Percentiles rank a stretch among this genome's conserved stretches.
Conservation (phyloP, 2,888 invertebrate species). For the Hipparchia semele region DNA sequence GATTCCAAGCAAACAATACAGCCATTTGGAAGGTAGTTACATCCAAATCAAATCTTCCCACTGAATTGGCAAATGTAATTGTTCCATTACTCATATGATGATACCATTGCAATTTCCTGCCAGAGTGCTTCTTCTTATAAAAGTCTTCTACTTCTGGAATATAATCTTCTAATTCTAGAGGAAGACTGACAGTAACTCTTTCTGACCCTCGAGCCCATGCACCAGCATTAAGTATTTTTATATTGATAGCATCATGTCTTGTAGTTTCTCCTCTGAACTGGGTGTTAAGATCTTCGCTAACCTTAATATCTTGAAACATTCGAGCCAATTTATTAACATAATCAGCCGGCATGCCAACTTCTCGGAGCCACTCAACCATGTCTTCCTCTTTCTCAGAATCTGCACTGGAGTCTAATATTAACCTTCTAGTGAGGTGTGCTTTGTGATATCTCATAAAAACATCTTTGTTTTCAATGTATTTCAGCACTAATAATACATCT, state of each 20-base stretch:
- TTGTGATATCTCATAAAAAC: conserved; percentile 99
- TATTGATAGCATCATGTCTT: conserved; percentile 95
- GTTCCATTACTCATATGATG: conserved; percentile 99
- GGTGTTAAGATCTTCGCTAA: conserved; percentile 97
- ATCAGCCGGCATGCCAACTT: conserved; percentile 99
- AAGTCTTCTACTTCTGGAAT: conserved; percentile 99
- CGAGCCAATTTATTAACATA: conserved; percentile 98
- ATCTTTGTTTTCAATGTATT: conserved; percentile 99
- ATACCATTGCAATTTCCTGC: conserved; percentile 99
- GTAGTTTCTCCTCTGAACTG: conserved; percentile 94
- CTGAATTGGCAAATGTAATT: conserved; percentile 95
- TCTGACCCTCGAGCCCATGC: conserved; percentile 99
- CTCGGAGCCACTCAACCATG: conserved; percentile 98
- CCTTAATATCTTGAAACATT: conserved; percentile 99
- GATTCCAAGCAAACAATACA: conserved; percentile 99
- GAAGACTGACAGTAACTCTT: conserved; percentile 96
- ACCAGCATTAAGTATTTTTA: conserved; percentile 99
- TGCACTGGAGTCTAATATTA: conserved; percentile 98
- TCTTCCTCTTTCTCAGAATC: conserved; percentile 99
- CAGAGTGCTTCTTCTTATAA: conserved; percentile 98
- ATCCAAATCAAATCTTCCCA: conserved; percentile 98
- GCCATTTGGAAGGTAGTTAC: conserved; percentile 99
- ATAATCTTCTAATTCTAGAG: conserved; percentile 98
- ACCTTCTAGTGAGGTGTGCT: conserved; percentile 95
- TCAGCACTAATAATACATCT: conserved; percentile 97